Evolutionary conservation across 2,797 vertebrate genomes (phyloP), one percentile per base, ranked within the genome.

Genomic region (Onychomys arenicola): DNA sequence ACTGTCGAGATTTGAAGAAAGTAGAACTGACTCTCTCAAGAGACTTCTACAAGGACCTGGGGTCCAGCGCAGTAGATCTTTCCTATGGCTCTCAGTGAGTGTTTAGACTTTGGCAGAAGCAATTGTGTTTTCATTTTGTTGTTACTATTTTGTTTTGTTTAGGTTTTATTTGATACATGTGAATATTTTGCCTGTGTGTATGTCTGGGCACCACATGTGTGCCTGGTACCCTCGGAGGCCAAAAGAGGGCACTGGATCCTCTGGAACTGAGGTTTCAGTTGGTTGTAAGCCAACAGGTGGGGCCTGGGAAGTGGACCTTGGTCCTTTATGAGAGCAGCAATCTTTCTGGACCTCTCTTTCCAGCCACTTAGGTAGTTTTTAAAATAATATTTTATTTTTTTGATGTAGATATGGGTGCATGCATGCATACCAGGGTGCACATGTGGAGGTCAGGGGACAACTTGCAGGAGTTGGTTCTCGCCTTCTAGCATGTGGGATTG

Each of bases 61-160:
- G 14, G 7, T 32, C 21, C 6, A 1, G 0, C 16, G 11, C 34
- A 0, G 2, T 16, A 4, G 46, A 37, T 4, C 8, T 5, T 10
- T 0, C n/a, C 3, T 0, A 0, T 19, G 7, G 3, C 4, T 1
- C n/a, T 1, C 12, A 4, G 94, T 96, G n/a, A 94, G 96, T 89
- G 71, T 40, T 43, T 43, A 25, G 73, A 52, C 49, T 52, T 65
- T 9, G 57, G 11, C 40, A 3, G 17, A 34, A 86, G 32, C 46
- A 52, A 5, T 17, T 61, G 23, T 63, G 59, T 55, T 78, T 32
- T 46, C 12, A 29, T 7, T 32, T 17, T 49, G 75, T 76, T 29
- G 46, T 78, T 52, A 29, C 0, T 49, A 29, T 32, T 32, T 34
- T 49, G 49, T 34, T 80, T 52, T 2, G 9, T n/a, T 80, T 21